A percentile compares a stretch with the other conserved stretches of the same genome.
phyloP scores from a whole-genome alignment of 2,888 invertebrate genomes.

The Daptonema setosum region DNA sequence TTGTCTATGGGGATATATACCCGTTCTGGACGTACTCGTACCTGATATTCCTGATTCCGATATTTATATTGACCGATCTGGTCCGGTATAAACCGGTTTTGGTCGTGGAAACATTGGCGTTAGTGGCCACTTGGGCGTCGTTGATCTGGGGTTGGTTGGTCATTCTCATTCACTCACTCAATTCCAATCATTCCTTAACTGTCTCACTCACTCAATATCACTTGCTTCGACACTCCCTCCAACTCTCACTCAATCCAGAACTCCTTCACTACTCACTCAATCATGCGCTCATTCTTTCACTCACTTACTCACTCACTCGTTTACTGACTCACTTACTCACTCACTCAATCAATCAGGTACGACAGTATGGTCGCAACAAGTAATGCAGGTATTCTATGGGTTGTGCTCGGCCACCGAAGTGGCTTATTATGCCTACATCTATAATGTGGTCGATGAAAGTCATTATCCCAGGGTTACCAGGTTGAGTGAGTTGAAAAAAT shows the following conservation, averaged over 20 bases:
- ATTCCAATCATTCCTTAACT: too few relatives aligned
- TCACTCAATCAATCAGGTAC: too few relatives aligned
- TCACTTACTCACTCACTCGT: too few relatives aligned
- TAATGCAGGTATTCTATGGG: slow-evolving; percentile 33
- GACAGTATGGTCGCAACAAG: slow-evolving; percentile 47
- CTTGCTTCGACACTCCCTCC: too few relatives aligned
- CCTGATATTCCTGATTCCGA: slow-evolving; percentile 32
- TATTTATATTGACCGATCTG: slow-evolving; percentile 33
- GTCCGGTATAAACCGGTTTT: slow-evolving; percentile 65
- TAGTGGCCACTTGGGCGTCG: slow-evolving; percentile 49
- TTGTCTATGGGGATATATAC: slow-evolving; percentile 50
- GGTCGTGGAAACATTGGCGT: slow-evolving; percentile 50
- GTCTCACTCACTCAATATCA: too few relatives aligned
- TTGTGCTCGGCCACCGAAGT: slow-evolving; percentile 55
- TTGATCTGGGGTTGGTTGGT: slow-evolving; percentile 54
- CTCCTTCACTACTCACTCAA: too few relatives aligned
- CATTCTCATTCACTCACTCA: too few relatives aligned
- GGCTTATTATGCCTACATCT: neutral
- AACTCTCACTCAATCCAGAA: too few relatives aligned
- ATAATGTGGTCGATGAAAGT: neutral
- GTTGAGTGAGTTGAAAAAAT: too few relatives aligned
- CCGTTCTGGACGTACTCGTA: slow-evolving; percentile 68
- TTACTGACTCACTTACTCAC: too few relatives aligned
- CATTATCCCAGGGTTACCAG: too few relatives aligned
- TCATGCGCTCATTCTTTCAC: too few relatives aligned